Base-by-base conservation (phyloP, 2,888 invertebrate species). In the Nemoura dubitans region DNA sequence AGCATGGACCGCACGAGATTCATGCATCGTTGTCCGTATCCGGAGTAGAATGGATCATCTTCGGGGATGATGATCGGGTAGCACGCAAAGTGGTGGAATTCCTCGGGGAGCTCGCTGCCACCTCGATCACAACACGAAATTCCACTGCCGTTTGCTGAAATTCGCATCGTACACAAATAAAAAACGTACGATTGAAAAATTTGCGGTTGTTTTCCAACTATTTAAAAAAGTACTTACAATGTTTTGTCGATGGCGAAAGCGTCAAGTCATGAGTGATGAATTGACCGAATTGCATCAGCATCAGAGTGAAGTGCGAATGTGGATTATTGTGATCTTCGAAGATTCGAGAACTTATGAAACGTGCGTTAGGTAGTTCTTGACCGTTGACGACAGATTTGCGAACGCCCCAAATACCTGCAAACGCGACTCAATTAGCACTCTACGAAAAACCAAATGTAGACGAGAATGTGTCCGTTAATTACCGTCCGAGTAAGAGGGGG, bases 1-100 rank as follows among this genome's bases (percentile, higher is more conserved):
- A 96, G 90, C 86, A 95, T 94, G 0, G 95, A 93, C 78, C 96
- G 92, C 0, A 96, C 95, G 89, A 96, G 95, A 91, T 96, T 96
- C 90, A 96, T 93, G 89, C 96, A 96, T 0, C 92, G 92, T 87
- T 94, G 94, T 0, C 92, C 91, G 89, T 94, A 95, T 16, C 91
- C 90, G 0, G 92, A 89, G 88, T 93, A 95, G 90, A 95, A 95
- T 0, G 92, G 91, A 90, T 96, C 96, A 0, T 93, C 91, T 0
- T 92, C 90, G 0, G 94, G 93, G 14, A 95, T 92, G 0, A 90
- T 87, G 85, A 96, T 95, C 0, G 96, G 94, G 88, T 95, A 93
- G 89, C 96, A 96, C 0, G 95, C 95, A 89, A 93, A 94, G 90
- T 95, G 95, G n/a, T 92, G 92, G 21, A 92, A 89, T 21, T 94